Evolutionary conservation across 1,140 invertebrate genomes (phyloP), one percentile per base, ranked within the genome.

Genomic region (Heliconius hermathena): DNA sequence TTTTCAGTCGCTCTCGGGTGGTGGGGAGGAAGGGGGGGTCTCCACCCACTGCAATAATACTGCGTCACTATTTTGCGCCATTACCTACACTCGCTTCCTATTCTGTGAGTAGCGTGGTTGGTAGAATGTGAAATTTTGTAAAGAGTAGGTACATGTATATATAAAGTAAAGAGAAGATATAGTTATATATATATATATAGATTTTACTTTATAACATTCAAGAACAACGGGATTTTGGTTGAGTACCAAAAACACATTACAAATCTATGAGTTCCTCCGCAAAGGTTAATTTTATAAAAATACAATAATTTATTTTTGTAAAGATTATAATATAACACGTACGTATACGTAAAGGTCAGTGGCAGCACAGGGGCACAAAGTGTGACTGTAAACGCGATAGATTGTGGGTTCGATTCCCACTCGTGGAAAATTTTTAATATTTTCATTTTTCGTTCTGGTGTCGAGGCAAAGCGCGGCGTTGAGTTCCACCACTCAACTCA

Each of bases 11-110:
- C 91, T 92, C 89, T 85, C 76, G 86, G 88, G 83, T 76, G 82
- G 77, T 71, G 73, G 83, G 86, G 79, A 81, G 18, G 6, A 82
- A 87, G 70, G 78, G 84, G 83, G 81, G 74, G 71, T 82, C 82
- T 80, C 90, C 90, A 84, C 92, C 90, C 91, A 88, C 91, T 93
- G 93, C 93, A 94, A 94, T 94, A 94, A 94, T 94, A 94, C 93
- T 93, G 93, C 93, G 93, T 94, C 93, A 94, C 93, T 94, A 94
- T 94, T 94, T 94, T 94, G 93, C 93, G 91, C 93, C 93, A 94
- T 94, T 94, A 94, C 93, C 91, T 93, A 93, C 93, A 94, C 93
- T 94, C 88, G 91, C 92, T 93, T 93, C 90, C 91, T 92, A 93
- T 94, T 93, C 91, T 93, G 93, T 93, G 93, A 94, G 92, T 90